Percentiles rank a stretch among this genome's conserved stretches.
Conservation (phyloP, 1,140 invertebrate genomes). For the Drosophila nigromelanica region DNA sequence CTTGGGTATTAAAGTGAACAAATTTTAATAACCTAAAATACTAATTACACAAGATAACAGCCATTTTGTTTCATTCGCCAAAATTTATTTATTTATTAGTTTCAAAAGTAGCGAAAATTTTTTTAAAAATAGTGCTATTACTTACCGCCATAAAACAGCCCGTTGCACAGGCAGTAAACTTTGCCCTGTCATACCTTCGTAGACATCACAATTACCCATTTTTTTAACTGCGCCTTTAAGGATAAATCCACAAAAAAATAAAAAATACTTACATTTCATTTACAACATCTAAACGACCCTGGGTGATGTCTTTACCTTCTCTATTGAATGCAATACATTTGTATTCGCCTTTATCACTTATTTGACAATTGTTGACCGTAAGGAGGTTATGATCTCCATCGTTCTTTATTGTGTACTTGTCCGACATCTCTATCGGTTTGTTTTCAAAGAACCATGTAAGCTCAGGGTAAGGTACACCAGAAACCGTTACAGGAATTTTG, state of each 20-base stretch:
- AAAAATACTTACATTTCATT: slow-evolving; percentile 90
- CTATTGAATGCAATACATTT: slow-evolving; percentile 91
- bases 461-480: slow-evolving; percentile 94
- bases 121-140: too few relatives aligned
- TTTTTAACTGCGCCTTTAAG: slow-evolving; percentile 90
- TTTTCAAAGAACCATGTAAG: slow-evolving; percentile 94
- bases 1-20: too few relatives aligned
- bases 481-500: slow-evolving; percentile 92
- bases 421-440: slow-evolving; percentile 86
- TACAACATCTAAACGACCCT: slow-evolving; percentile 90
- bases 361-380: slow-evolving; percentile 88
- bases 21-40: too few relatives aligned
- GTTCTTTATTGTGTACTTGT: slow-evolving; percentile 88
- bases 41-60: too few relatives aligned
- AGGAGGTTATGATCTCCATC: slow-evolving; percentile 92
- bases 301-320: slow-evolving; percentile 91
- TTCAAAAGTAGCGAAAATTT: too few relatives aligned
- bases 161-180: slow-evolving; percentile 95
- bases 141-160: too few relatives aligned
- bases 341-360: slow-evolving; percentile 90
- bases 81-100: too few relatives aligned
- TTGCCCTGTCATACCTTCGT: slow-evolving; percentile 94
- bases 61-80: too few relatives aligned
- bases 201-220: slow-evolving; percentile 94
- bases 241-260: neutral